These are phyloP conservation scores for Pleuronectes platessa DNA, from an alignment of 2,113 vertebrate genomes.

Conservation along the genomic window DNA sequence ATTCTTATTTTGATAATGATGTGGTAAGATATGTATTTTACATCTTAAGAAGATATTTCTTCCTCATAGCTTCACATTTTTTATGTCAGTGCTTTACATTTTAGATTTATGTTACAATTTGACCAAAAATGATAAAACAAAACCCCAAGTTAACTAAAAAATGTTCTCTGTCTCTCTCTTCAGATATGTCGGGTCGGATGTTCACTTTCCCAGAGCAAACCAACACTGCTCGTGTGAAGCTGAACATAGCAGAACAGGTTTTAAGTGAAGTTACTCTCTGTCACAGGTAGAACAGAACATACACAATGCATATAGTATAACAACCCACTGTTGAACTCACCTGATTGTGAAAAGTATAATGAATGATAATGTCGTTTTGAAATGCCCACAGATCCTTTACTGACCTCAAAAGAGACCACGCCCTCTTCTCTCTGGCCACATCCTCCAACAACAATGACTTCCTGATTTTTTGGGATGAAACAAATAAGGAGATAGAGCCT, in stretches of 20 bases:
- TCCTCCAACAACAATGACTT: slow-evolving; percentile 15
- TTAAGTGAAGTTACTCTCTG: slow-evolving; percentile 58
- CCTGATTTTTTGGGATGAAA: slow-evolving; percentile 52
- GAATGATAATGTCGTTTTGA: not conserved
- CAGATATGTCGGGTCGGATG: slow-evolving; percentile 75
- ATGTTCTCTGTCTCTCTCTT: not conserved
- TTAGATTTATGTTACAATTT: not conserved
- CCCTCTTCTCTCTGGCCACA: slow-evolving; percentile 67
- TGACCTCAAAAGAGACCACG: slow-evolving; percentile 62
- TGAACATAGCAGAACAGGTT: not conserved
- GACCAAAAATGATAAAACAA: not conserved
- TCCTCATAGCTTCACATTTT: too few relatives aligned
- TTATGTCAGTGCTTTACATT: not conserved
- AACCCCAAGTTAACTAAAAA: not conserved
- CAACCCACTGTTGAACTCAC: not conserved
- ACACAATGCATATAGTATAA: not conserved
- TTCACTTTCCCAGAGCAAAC: slow-evolving; percentile 67
- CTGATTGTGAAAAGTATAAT: not conserved
- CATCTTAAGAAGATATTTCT: too few relatives aligned
- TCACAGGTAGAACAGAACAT: slow-evolving; percentile 55
- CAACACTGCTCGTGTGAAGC: slow-evolving; percentile 42
- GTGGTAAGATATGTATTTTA: too few relatives aligned
- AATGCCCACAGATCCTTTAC: slow-evolving; percentile 61
- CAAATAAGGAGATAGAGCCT: slow-evolving; percentile 21
- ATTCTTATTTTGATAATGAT: too few relatives aligned